Percentiles rank a stretch among this genome's conserved stretches.
Conservation (phyloP, 2,797 vertebrate genomes). For the Selene dorsalis region DNA sequence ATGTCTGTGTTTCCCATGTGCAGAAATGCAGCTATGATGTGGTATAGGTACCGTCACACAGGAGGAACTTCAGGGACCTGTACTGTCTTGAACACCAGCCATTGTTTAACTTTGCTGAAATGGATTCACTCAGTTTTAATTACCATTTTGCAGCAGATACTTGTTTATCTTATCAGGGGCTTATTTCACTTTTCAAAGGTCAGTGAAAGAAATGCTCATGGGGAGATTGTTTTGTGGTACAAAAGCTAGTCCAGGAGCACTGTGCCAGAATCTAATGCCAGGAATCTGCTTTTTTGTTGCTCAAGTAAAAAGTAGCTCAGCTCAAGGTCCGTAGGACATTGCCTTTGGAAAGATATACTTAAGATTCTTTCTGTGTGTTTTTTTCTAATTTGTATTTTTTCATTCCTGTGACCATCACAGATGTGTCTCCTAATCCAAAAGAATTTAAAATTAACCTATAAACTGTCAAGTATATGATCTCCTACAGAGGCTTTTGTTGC, state of each 20-base stretch:
- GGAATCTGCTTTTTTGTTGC: too few relatives aligned
- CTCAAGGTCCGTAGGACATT: background rate
- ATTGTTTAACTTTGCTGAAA: background rate
- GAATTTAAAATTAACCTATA: background rate
- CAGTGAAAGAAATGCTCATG: background rate
- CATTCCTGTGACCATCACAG: background rate
- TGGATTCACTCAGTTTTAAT: background rate
- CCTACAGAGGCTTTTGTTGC: conserved; percentile 5
- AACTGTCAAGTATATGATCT: background rate
- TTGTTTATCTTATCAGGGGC: background rate
- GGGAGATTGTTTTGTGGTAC: background rate
- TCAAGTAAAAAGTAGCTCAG: background rate
- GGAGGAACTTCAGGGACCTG: background rate
- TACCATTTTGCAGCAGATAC: background rate
- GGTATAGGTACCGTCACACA: background rate
- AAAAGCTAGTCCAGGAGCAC: background rate
- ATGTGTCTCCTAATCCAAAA: background rate
- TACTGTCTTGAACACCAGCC: background rate
- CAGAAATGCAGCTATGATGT: too few relatives aligned
- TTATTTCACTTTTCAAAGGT: background rate
- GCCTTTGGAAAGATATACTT: background rate
- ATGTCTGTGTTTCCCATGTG: background rate
- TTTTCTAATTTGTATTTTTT: background rate
- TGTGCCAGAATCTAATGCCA: background rate
- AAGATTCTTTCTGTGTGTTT: background rate